A percentile compares a stretch with the other conserved stretches of the same genome.
Conservation (phyloP, 1,140 invertebrate species). For the Archivesica marissinica region DNA sequence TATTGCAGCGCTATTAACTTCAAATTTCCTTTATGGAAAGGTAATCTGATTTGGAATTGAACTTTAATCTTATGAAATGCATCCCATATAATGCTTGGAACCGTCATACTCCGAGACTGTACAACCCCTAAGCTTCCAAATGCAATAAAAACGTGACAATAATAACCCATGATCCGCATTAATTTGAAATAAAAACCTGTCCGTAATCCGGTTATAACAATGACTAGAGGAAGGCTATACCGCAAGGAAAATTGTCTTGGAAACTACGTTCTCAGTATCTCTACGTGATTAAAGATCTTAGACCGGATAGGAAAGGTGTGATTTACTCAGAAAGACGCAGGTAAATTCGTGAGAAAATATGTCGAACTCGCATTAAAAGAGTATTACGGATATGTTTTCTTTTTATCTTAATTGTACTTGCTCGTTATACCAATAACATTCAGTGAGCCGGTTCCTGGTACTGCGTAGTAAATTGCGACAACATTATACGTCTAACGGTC, state of each 20-base stretch:
- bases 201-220: neutral
- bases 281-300: neutral
- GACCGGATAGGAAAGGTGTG: neutral
- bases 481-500: too few relatives aligned
- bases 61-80: slow-evolving; percentile 27
- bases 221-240: neutral
- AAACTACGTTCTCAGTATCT: neutral
- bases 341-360: neutral
- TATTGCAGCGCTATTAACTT: too few relatives aligned
- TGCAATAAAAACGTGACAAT: slow-evolving; percentile 16
- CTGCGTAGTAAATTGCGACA: too few relatives aligned
- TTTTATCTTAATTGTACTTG: too few relatives aligned
- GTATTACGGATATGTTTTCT: slow-evolving; percentile 1
- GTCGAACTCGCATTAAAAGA: neutral
- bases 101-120: neutral
- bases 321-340: slow-evolving; percentile 3
- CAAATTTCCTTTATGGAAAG: too few relatives aligned
- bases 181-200: slow-evolving; percentile 27
- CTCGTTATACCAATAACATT: too few relatives aligned
- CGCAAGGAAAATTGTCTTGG: neutral
- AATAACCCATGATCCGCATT: slow-evolving; percentile 17
- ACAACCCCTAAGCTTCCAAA: slow-evolving; percentile 15
- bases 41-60: slow-evolving; percentile 11
- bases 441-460: too few relatives aligned
- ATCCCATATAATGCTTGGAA: neutral